Conservation (phyloP, 2,113 vertebrate genomes). For the Helogale parvula region DNA sequence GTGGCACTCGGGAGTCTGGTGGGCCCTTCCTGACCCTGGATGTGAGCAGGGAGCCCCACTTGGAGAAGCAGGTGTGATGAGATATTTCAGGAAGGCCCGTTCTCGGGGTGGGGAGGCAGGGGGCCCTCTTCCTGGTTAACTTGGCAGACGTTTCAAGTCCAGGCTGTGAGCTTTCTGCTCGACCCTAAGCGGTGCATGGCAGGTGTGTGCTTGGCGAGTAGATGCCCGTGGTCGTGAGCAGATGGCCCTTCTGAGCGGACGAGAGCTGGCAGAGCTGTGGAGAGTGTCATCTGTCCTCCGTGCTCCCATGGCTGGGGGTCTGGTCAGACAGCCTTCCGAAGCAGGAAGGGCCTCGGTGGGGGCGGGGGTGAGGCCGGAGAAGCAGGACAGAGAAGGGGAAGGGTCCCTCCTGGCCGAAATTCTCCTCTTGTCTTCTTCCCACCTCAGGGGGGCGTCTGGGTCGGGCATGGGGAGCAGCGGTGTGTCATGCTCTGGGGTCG, state of each 20-base stretch:
- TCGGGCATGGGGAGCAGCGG: fast-evolving
- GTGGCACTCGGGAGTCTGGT: background rate
- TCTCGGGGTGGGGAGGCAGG: background rate
- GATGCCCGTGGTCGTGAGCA: background rate
- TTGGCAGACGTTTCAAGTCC: fast-evolving
- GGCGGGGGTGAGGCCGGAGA: background rate
- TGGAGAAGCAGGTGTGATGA: background rate
- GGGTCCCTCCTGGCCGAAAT: background rate
- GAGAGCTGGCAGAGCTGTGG: too few relatives aligned
- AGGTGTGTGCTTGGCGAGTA: background rate
- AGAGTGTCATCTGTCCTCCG: background rate
- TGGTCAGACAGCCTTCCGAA: background rate
- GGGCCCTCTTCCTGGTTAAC: fast-evolving
- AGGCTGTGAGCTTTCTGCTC: background rate
- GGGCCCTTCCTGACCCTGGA: background rate
- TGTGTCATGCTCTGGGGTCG: fast-evolving
- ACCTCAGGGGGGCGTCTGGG: background rate
- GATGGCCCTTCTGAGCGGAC: background rate
- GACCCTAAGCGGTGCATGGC: too few relatives aligned
- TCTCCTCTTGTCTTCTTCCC: background rate
- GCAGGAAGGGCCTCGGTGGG: background rate
- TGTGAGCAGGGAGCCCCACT: background rate
- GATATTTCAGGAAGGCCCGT: fast-evolving
- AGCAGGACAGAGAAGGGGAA: background rate
- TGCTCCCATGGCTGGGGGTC: background rate